phyloP scores from a whole-genome alignment of 1,140 invertebrate species.

The Teleopsis dalmanni region DNA sequence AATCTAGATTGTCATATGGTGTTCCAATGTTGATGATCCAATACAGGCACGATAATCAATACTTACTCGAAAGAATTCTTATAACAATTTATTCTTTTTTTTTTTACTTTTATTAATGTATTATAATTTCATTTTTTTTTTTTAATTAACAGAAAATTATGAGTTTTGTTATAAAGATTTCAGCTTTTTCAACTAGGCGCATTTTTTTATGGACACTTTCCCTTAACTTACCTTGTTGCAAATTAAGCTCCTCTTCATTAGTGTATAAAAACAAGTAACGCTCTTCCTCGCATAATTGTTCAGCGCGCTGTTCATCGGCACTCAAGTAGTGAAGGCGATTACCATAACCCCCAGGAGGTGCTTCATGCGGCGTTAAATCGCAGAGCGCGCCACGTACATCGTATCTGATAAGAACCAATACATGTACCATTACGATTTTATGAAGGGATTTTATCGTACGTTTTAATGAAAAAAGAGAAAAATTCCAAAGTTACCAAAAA shows the following conservation, averaged over 20 bases:
- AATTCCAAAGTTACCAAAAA: slow-evolving; percentile 7
- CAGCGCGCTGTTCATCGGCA: slow-evolving; percentile 71
- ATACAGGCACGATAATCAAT: no score
- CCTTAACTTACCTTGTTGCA: slow-evolving; percentile 65
- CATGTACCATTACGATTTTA: not conserved
- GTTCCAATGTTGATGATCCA: no score
- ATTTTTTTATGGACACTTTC: no score
- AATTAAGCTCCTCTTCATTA: slow-evolving; percentile 75
- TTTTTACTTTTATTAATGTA: no score
- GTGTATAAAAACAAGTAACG: slow-evolving; percentile 78
- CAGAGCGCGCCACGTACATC: slow-evolving; percentile 85
- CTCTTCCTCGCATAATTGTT: slow-evolving; percentile 85
- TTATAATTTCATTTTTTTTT: not conserved
- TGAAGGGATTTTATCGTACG: not conserved
- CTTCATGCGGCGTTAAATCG: slow-evolving; percentile 66
- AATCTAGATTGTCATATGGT: no score
- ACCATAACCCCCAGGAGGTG: slow-evolving; percentile 63
- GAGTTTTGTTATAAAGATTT: no score
- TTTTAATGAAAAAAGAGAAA: slow-evolving; percentile 11
- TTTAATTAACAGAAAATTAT: not conserved
- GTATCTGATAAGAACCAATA: slow-evolving; percentile 60
- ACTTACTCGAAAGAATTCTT: no score
- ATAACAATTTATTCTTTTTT: no score
- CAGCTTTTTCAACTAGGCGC: no score
- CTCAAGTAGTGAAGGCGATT: slow-evolving; percentile 59